phyloP scores from a whole-genome alignment of 2,888 invertebrate genomes.

The Beris morrisii region DNA sequence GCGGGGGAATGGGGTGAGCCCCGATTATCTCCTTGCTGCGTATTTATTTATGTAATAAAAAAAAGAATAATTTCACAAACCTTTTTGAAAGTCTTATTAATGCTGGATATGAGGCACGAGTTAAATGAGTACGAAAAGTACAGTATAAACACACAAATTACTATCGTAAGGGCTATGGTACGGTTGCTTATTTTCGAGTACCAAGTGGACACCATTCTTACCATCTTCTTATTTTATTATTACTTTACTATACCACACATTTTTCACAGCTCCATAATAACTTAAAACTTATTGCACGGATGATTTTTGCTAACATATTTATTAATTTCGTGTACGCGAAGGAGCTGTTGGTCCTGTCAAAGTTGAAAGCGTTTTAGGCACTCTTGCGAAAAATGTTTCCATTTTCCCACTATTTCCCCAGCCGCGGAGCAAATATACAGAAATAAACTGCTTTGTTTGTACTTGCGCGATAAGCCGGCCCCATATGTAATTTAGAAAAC shows the following conservation, averaged over 20 bases:
- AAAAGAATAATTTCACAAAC: slow-evolving; percentile 2
- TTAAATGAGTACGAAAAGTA: slow-evolving; percentile 65
- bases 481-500: too few relatives aligned
- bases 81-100: slow-evolving; percentile 58
- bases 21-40: too few relatives aligned
- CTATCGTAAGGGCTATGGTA: slow-evolving; percentile 54
- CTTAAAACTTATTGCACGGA: background rate
- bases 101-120: slow-evolving; percentile 61
- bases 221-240: slow-evolving; percentile 9
- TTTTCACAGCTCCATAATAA: background rate
- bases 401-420: slow-evolving; percentile 19
- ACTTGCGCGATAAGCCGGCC: slow-evolving; percentile 38
- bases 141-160: slow-evolving; percentile 59
- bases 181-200: slow-evolving; percentile 55
- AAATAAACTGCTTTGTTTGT: slow-evolving; percentile 41
- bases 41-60: too few relatives aligned
- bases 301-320: background rate
- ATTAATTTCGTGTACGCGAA: background rate
- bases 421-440: background rate
- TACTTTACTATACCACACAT: slow-evolving; percentile 1
- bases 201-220: slow-evolving; percentile 46
- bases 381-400: slow-evolving; percentile 8
- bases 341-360: background rate
- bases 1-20: background rate
- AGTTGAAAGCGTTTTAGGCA: slow-evolving; percentile 7